phyloP scores from a whole-genome alignment of 92 coral and sea anemone species.

The Epizoanthus illoricatus region DNA sequence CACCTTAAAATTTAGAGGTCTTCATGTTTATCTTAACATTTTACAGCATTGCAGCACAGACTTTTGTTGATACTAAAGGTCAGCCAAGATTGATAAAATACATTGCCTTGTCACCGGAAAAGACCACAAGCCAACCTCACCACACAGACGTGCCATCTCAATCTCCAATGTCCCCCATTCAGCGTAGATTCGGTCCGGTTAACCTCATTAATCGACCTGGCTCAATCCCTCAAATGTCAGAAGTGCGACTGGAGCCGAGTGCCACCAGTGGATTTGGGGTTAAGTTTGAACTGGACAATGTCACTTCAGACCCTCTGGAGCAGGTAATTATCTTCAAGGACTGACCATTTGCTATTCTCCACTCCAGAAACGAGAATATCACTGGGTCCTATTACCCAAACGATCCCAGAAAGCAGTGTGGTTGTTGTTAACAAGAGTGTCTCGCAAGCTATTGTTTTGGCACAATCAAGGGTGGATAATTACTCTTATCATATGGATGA shows the following conservation, averaged over 20 bases:
- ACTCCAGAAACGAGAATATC: too few species aligned
- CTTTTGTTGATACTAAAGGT: not conserved
- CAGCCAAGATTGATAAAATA: not conserved
- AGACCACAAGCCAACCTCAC: not conserved
- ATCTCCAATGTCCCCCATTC: not conserved
- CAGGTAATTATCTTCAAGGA: not conserved
- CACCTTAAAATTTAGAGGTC: too few species aligned
- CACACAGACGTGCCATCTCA: not conserved
- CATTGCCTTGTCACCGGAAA: constrained; percentile 2
- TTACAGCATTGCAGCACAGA: constrained; percentile 29
- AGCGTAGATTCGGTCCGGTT: constrained; percentile 12
- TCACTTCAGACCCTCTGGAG: constrained; percentile 19
- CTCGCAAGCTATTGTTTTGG: too few species aligned
- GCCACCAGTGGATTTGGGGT: constrained; percentile 22
- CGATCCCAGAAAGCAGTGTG: too few species aligned
- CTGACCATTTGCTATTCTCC: too few species aligned
- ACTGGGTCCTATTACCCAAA: too few species aligned
- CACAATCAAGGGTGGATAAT: too few species aligned
- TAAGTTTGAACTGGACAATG: constrained; percentile 23
- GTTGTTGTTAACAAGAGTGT: too few species aligned
- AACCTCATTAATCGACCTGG: not conserved
- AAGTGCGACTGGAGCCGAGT: constrained; percentile 5
- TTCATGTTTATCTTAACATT: not conserved
- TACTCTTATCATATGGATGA: too few species aligned
- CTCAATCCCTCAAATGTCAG: not conserved